A percentile compares a stretch with the other conserved stretches of the same genome.
phyloP scores from a whole-genome alignment of 1,140 invertebrate genomes.

The Lycorma delicatula region DNA sequence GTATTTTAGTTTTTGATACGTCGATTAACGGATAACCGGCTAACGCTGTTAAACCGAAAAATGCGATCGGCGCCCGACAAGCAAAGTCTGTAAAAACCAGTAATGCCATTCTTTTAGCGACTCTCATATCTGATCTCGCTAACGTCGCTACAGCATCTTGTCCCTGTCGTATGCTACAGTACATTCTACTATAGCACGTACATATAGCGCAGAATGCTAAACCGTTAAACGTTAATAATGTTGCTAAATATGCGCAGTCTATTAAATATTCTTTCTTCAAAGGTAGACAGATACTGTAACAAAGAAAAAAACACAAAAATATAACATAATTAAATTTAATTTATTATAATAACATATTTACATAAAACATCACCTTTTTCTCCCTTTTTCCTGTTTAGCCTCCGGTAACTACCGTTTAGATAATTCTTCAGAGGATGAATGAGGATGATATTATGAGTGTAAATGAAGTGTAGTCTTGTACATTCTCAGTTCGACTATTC shows the following conservation, averaged over 20 bases:
- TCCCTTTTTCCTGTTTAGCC: too few relatives aligned
- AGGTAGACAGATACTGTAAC: constrained; percentile 58
- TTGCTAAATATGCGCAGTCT: constrained; percentile 48
- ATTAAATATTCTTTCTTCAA: constrained; percentile 52
- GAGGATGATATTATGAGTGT: too few relatives aligned
- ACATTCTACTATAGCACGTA: constrained; percentile 46
- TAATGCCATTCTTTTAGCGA: constrained; percentile 53
- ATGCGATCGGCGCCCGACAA: constrained; percentile 50
- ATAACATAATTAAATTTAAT: too few relatives aligned
- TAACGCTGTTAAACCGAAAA: constrained; percentile 51
- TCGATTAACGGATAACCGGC: constrained; percentile 49
- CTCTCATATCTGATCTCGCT: constrained; percentile 56
- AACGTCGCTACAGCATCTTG: constrained; percentile 41
- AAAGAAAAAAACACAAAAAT: constrained; percentile 1
- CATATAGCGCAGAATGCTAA: constrained; percentile 45
- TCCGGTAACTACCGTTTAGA: too few relatives aligned
- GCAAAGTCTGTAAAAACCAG: constrained; percentile 56
- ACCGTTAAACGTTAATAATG: constrained; percentile 43
- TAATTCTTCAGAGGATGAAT: too few relatives aligned
- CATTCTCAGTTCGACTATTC: too few relatives aligned
- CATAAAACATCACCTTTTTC: too few relatives aligned
- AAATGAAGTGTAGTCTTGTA: too few relatives aligned
- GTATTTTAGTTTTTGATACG: constrained; percentile 34
- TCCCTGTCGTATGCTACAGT: constrained; percentile 38
- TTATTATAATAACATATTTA: too few relatives aligned